phyloP scores from a whole-genome alignment of 2,113 vertebrate species.

The Saiga tatarica region DNA sequence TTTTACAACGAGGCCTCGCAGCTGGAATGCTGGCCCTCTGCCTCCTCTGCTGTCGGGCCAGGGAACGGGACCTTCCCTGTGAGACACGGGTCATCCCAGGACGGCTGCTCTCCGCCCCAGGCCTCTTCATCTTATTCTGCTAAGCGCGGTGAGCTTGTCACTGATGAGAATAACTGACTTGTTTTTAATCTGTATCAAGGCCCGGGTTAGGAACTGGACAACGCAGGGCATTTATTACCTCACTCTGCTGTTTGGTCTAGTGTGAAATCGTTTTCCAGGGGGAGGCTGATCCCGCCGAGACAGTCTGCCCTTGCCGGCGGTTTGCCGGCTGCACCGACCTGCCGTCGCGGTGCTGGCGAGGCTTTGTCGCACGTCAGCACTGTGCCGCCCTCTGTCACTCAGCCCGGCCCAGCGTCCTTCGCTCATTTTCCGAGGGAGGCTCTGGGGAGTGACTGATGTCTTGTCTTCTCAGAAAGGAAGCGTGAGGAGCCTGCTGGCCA shows the following conservation, averaged over 20 bases:
- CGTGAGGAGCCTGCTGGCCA: neutral
- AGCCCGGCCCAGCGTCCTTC: neutral
- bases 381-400: constrained; percentile 7
- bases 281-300: constrained; percentile 71
- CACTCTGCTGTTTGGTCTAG: constrained; percentile 77
- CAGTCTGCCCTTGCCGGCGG: constrained; percentile 22
- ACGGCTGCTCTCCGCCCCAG: neutral
- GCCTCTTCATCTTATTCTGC: constrained; percentile 23
- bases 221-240: constrained; percentile 33
- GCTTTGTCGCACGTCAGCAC: neutral
- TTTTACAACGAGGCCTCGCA: neutral
- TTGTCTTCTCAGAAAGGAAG: neutral
- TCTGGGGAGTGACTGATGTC: neutral
- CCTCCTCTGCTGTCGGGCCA: neutral
- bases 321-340: neutral
- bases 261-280: constrained; percentile 84
- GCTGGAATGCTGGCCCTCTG: neutral
- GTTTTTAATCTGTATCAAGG: constrained; percentile 47
- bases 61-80: neutral
- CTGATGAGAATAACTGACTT: constrained; percentile 40
- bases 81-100: neutral
- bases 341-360: constrained; percentile 27
- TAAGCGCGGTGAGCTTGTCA: constrained; percentile 37
- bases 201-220: constrained; percentile 57
- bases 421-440: neutral